phyloP scores from a whole-genome alignment of 2,113 vertebrate species.

The Myxocyprinus asiaticus region DNA sequence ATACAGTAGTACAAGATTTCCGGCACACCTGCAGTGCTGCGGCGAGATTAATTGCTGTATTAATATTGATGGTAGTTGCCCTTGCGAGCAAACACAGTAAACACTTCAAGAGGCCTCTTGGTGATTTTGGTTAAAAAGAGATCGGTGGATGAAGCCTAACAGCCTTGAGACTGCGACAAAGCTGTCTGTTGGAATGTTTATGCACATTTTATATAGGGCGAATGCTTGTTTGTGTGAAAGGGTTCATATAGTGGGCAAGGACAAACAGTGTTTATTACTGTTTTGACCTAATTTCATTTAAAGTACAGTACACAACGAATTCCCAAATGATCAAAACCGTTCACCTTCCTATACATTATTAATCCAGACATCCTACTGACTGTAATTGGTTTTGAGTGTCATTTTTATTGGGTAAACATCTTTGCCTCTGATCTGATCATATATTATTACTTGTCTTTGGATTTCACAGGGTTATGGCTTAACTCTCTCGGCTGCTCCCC shows the following conservation, averaged over 20 bases:
- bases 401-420: neutral
- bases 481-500: constrained; percentile 75
- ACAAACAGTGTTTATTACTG: neutral
- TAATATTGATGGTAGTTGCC: constrained; percentile 72
- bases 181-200: neutral
- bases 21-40: constrained; percentile 33
- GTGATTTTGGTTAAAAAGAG: constrained; percentile 3
- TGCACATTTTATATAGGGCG: neutral
- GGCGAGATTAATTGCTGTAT: constrained; percentile 54
- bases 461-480: constrained; percentile 70
- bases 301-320: constrained; percentile 27
- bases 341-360: neutral
- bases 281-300: constrained; percentile 56
- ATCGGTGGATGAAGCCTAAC: neutral
- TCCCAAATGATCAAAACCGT: neutral
- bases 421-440: neutral
- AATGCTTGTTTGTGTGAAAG: constrained; percentile 8
- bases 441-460: constrained; percentile 4
- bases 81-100: constrained; percentile 55
- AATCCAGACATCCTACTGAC: neutral
- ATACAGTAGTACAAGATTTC: neutral
- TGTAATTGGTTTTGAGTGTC: neutral
- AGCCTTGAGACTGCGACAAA: neutral
- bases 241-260: neutral
- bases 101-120: constrained; percentile 19